Conservation (phyloP, 2,797 vertebrate species). For the Tiaroga cobitis region DNA sequence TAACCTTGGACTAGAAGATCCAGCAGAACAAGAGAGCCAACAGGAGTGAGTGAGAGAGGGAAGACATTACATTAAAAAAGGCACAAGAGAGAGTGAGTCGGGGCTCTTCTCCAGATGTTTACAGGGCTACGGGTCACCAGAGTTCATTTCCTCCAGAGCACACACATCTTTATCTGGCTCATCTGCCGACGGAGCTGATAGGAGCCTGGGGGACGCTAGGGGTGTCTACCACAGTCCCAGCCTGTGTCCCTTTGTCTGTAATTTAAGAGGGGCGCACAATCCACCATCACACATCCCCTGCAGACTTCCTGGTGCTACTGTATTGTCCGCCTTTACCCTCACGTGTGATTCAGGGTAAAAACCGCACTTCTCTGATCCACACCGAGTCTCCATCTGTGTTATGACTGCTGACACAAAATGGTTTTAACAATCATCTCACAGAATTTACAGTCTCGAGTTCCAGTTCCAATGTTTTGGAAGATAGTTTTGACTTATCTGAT, state of each 20-base stretch:
- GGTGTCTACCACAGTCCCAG: slow-evolving; percentile 37
- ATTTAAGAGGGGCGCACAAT: slow-evolving; percentile 23
- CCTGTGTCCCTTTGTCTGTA: slow-evolving; percentile 34
- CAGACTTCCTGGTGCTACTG: slow-evolving; percentile 56
- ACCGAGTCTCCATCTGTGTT: slow-evolving; percentile 39
- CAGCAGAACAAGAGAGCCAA: slow-evolving; percentile 18
- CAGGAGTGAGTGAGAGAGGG: slow-evolving; percentile 43
- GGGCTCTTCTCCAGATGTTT: slow-evolving; percentile 56
- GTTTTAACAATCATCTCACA: slow-evolving; percentile 22
- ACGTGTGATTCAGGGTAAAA: slow-evolving; percentile 49
- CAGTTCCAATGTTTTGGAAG: not conserved
- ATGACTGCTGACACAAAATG: slow-evolving; percentile 26
- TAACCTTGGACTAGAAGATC: not conserved
- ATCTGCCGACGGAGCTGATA: slow-evolving; percentile 72
- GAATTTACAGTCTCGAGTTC: slow-evolving; percentile 19
- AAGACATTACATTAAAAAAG: slow-evolving; percentile 28
- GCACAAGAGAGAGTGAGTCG: slow-evolving; percentile 25
- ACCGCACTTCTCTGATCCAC: slow-evolving; percentile 31
- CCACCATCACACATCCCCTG: slow-evolving; percentile 40
- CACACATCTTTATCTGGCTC: slow-evolving; percentile 75
- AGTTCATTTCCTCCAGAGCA: slow-evolving; percentile 70
- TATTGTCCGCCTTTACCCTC: slow-evolving; percentile 55
- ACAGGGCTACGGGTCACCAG: slow-evolving; percentile 45
- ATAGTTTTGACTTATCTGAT: not conserved
- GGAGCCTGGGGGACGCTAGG: slow-evolving; percentile 67